phyloP scores from a whole-genome alignment of 2,888 invertebrate genomes.

The Tiliacea citrago region DNA sequence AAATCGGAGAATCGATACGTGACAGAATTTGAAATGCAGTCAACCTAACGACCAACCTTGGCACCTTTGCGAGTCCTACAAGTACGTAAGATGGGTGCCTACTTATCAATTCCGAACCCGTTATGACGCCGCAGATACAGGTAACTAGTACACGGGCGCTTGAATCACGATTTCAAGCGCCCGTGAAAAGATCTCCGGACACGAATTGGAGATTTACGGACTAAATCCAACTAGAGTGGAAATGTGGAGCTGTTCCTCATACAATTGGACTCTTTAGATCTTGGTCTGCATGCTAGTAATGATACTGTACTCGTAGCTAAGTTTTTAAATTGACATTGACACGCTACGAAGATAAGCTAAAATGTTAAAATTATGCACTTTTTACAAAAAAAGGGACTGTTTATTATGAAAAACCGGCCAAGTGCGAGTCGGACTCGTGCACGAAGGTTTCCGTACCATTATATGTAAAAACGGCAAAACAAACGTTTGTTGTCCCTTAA shows the following conservation, averaged over 20 bases:
- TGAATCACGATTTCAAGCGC: neutral
- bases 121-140: neutral
- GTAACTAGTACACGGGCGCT: conserved; percentile 32
- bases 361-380: neutral
- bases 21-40: neutral
- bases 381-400: neutral
- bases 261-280: neutral
- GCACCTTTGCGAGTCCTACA: conserved; percentile 1
- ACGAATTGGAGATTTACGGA: neutral
- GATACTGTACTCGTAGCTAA: no score
- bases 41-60: conserved; percentile 1
- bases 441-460: no score
- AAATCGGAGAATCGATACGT: no score
- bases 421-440: no score
- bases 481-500: no score
- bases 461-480: no score
- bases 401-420: neutral
- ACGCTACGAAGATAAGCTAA: neutral
- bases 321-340: neutral
- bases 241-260: neutral
- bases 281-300: neutral
- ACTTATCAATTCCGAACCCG: neutral
- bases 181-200: conserved; percentile 9
- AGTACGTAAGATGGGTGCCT: neutral
- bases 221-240: neutral